Percentiles rank a stretch among this genome's conserved stretches.
phyloP scores from a whole-genome alignment of 2,797 vertebrate genomes.

The Iguana delicatissima region DNA sequence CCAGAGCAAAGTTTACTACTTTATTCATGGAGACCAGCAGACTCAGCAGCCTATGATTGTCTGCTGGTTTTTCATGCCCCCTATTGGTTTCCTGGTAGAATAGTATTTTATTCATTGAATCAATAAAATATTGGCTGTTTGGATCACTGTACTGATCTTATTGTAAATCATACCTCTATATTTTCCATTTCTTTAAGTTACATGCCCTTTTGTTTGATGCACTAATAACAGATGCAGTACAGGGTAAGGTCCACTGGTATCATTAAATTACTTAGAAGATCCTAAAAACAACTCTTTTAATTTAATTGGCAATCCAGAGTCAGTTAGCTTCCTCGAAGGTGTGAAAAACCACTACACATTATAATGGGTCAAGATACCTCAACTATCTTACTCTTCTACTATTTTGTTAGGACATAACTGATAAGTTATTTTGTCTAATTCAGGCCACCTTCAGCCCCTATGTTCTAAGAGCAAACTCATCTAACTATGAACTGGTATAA shows the following conservation, averaged over 20 bases:
- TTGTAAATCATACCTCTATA: background rate
- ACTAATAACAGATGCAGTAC: rapidly evolving
- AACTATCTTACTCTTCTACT: background rate
- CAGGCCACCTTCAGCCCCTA: background rate
- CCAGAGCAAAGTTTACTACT: background rate
- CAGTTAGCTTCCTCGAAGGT: background rate
- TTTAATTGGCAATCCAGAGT: background rate
- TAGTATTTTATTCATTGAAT: background rate
- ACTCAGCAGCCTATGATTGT: background rate
- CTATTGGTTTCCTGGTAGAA: background rate
- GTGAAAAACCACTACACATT: background rate
- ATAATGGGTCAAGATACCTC: background rate
- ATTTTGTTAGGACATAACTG: background rate
- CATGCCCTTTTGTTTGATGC: background rate
- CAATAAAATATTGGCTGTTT: background rate
- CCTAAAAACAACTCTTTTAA: background rate
- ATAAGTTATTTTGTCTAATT: background rate
- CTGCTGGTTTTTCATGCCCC: background rate
- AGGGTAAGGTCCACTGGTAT: background rate
- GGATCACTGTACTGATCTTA: background rate
- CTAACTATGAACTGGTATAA: background rate
- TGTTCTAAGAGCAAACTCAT: background rate
- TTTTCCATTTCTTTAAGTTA: background rate
- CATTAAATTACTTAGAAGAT: background rate
- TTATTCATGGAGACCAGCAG: background rate